Base-by-base conservation (phyloP, 1,140 invertebrate genomes). In the Drosophila pallidifrons region DNA sequence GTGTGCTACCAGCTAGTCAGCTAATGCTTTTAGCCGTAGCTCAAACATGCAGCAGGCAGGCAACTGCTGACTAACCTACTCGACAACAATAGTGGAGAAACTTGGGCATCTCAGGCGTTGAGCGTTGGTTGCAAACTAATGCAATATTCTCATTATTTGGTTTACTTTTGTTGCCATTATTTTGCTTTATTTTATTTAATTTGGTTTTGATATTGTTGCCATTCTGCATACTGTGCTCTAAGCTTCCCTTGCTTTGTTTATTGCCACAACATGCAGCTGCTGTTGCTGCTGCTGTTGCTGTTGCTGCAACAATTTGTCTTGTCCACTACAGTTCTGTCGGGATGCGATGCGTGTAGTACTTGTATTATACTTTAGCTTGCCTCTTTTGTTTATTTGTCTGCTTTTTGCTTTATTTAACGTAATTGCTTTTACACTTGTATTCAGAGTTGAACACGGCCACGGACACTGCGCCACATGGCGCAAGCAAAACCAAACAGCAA, bases 91-190 rank as follows among this genome's bases (percentile, higher is more conserved):
- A 13, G 13, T 38, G 3, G 6, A 38, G 10, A 38, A 38, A 11
- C 30, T 16, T 38, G 46, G 30, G 2, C 59, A 35, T 3, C n/a
- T 38, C 45, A 15, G 51, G 43, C 38, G 41, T 45, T 54, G 71
- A n/a, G 32, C 47, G 46, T 75, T 72, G 70, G 60, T 51, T 58
- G 51, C 3, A 54, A 88, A 78, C 85, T 87, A 87, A 87, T 87
- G 85, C 83, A 83, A 87, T 87, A 87, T 89, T 87, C 85, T 81
- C 87, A 88, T 89, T 87, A 87, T 88, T 88, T 82, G 80, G 73
- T 63, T 82, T 74, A 70, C 79, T 64, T 79, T 79, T 47, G 68
- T 82, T 52, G 66, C 57, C 75, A 67, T 87, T 79, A 66, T 77
- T 74, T 74, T 77, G 38, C 46, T 63, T 63, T 67, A 61, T 77